A percentile compares a stretch with the other conserved stretches of the same genome.
These are phyloP conservation scores for Nomada fabriciana DNA, from an alignment of 2,888 invertebrate genomes.

Conservation along the genomic window DNA sequence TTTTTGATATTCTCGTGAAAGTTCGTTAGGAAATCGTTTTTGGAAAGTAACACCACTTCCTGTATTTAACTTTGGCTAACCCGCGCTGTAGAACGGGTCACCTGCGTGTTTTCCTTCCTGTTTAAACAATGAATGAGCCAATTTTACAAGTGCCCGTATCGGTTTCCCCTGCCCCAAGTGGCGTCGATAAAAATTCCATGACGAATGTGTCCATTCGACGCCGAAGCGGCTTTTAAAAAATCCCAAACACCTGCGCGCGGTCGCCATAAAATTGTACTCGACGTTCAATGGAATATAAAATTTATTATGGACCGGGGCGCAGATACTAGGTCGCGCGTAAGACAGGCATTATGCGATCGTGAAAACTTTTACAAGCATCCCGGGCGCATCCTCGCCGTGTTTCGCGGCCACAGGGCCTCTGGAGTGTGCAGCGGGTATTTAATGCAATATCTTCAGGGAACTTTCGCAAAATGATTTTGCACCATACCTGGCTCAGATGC, in stretches of 20 bases:
- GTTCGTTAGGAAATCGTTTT: no score
- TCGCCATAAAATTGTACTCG: constrained; percentile 11
- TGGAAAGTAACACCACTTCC: no score
- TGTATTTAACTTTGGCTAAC: no score
- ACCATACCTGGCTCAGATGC: constrained; percentile 89
- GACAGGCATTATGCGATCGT: neutral
- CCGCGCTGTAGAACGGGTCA: no score
- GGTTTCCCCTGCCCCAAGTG: neutral
- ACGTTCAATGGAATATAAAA: constrained; percentile 9
- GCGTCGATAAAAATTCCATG: no score
- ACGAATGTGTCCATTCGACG: neutral
- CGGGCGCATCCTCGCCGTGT: neutral
- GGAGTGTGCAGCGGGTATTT: constrained; percentile 14
- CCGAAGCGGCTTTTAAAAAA: neutral
- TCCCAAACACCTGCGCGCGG: neutral
- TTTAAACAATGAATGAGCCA: no score
- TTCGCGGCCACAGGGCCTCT: neutral
- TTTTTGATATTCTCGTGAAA: no score
- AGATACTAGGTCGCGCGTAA: neutral
- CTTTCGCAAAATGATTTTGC: constrained; percentile 36
- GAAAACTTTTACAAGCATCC: constrained; percentile 25
- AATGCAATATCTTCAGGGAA: constrained; percentile 35
- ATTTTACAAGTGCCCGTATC: neutral
- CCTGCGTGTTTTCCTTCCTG: no score
- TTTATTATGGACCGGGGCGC: constrained; percentile 6